Base-by-base conservation (phyloP, 2,888 invertebrate species). In the Drosophila testacea region DNA sequence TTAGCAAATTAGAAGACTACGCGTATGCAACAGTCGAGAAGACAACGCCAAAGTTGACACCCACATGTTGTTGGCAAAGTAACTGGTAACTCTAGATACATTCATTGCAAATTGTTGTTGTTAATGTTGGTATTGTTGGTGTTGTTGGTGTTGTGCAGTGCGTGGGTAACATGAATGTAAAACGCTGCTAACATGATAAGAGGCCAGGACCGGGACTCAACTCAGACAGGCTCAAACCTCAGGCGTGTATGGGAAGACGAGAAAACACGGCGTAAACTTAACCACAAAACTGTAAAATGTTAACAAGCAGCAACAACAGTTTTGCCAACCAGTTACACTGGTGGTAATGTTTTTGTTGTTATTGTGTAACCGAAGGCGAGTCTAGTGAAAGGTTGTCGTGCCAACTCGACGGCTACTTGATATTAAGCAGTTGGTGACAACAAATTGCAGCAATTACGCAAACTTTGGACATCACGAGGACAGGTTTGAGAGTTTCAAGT, bases 161-260 rank as follows among this genome's bases (percentile, higher is more conserved):
- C 27, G 36, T 64, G 48, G 55, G 61, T 46, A 61, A 77, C 69
- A 70, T 67, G 77, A 78, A 69, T 61, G 69, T 68, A 65, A 72
- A 70, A 81, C 69, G 66, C 63, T 61, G 69, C 82, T 77, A 72
- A 83, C 83, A 83, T 76, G 87, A 85, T 85, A 86, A 83, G 81
- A 80, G 83, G 68, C 61, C 65, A 74, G 64, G 22, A n/a, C 57
- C 50, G 41, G 59, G 16, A 30, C 30, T 65, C 46, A 13, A 38
- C 30, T 16, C 56, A 56, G 16, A 13, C 50, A 13, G 34, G 22
- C 50, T 34, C 22, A 50, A 66, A 41, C 34, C 67, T 60, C 36
- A 66, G 60, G 66, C 41, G 11, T 36, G 38, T 32, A 32, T 56
- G 67, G 73, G 55, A 34, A 57, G 50, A 54, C 39, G 46, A 46